phyloP scores from a whole-genome alignment of 2,888 invertebrate species.

The Colletes collaris region DNA sequence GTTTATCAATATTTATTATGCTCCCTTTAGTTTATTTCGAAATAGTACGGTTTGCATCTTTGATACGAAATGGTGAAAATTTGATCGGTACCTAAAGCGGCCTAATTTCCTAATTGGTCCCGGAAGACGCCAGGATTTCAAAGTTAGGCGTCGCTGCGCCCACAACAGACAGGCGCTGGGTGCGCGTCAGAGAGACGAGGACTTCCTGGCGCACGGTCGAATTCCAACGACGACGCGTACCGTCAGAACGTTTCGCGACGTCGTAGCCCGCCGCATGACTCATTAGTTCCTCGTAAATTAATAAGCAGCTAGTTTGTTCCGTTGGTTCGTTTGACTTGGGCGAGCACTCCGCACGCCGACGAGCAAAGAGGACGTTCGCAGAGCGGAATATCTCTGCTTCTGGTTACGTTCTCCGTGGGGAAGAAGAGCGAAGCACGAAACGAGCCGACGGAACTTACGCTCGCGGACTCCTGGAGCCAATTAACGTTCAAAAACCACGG shows the following conservation, averaged over 20 bases:
- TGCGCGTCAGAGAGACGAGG: not conserved
- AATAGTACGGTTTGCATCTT: no score
- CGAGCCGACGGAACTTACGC: conserved; percentile 6
- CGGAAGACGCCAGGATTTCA: no score
- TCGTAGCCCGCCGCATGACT: conserved; percentile 25
- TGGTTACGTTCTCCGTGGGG: not conserved
- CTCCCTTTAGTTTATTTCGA: no score
- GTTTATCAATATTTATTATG: no score
- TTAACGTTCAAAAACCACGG: conserved; percentile 68
- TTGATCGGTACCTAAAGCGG: no score
- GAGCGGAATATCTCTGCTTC: not conserved
- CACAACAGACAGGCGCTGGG: not conserved
- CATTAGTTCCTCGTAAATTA: conserved; percentile 66
- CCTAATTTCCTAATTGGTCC: no score
- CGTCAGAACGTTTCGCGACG: not conserved
- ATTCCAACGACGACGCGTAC: not conserved
- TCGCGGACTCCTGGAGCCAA: conserved; percentile 56
- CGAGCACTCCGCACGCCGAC: not conserved
- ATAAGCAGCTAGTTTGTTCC: conserved; percentile 61
- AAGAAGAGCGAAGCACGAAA: conserved; percentile 17
- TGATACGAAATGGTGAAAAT: no score
- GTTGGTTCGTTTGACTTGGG: conserved; percentile 57
- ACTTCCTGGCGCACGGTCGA: not conserved
- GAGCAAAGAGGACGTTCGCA: not conserved
- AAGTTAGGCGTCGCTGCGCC: not conserved